Percentiles rank a stretch among this genome's conserved stretches.
These are phyloP conservation scores for Sebastiscus albofasciatus DNA, from an alignment of 2,797 vertebrate genomes.

Conservation along the genomic window DNA sequence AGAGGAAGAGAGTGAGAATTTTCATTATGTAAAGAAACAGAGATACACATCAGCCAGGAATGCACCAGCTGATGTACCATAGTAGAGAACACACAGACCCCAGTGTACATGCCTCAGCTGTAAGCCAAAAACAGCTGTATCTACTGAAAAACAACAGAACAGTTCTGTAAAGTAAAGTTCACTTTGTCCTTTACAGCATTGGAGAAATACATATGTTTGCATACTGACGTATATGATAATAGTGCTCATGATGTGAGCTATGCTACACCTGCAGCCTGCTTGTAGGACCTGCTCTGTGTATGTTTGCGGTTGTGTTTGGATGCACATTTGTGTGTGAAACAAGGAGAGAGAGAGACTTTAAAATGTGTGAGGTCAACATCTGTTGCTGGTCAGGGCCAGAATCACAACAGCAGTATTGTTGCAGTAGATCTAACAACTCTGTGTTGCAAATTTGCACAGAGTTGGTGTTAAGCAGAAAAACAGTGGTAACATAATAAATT, in stretches of 20 bases:
- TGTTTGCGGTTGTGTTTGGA: not conserved
- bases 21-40: not conserved
- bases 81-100: not conserved
- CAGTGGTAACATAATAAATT: not conserved
- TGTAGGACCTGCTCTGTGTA: not conserved
- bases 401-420: not conserved
- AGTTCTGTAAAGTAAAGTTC: not conserved
- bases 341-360: not conserved
- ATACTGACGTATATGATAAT: not conserved
- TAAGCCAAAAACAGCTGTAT: constrained; percentile 6
- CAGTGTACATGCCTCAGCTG: not conserved
- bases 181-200: not conserved
- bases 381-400: constrained; percentile 8
- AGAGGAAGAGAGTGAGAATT: not conserved
- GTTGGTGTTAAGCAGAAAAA: not conserved
- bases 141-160: not conserved
- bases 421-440: not conserved
- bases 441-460: not conserved
- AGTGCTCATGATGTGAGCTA: constrained; percentile 1
- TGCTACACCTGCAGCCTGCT: constrained; percentile 25
- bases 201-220: not conserved
- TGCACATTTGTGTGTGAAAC: not conserved
- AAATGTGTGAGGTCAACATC: constrained; percentile 14
- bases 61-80: constrained; percentile 28
- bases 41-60: constrained; percentile 15